phyloP scores from a whole-genome alignment of 2,797 vertebrate genomes.

The Coendou prehensilis region DNA sequence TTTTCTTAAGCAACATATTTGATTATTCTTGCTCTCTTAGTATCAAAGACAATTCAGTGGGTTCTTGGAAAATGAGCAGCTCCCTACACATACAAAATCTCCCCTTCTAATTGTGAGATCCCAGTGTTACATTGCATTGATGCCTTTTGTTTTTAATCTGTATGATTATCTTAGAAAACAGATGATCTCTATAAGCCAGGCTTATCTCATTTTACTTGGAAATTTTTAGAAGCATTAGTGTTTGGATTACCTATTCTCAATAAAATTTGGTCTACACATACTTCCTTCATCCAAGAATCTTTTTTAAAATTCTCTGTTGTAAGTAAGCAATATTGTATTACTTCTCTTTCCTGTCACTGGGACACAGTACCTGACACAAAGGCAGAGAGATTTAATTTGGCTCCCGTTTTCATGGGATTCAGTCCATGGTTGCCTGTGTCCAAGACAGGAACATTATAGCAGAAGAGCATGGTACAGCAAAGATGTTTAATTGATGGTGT shows the following conservation, averaged over 20 bases:
- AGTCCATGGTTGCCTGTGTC: not conserved
- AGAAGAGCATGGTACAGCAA: not conserved
- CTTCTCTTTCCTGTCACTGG: not conserved
- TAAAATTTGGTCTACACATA: conserved; percentile 5
- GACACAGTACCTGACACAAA: not conserved
- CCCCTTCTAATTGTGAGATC: not conserved
- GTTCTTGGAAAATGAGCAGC: conserved; percentile 45
- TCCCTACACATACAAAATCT: not conserved
- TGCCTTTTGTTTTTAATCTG: conserved; percentile 53
- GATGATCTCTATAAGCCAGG: conserved; percentile 11
- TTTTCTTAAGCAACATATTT: conserved; percentile 53
- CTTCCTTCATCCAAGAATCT: not conserved
- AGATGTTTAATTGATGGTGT: not conserved
- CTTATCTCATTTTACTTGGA: conserved; percentile 52
- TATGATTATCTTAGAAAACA: conserved; percentile 33
- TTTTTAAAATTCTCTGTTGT: conserved; percentile 6
- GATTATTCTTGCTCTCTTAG: conserved; percentile 2
- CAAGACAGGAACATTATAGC: not conserved
- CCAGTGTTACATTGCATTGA: not conserved
- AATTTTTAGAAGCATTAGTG: not conserved
- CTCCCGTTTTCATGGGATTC: not conserved
- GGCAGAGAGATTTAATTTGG: not conserved
- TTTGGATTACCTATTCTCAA: not conserved
- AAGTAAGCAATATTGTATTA: not conserved
- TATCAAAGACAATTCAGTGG: conserved; percentile 14